phyloP scores from a whole-genome alignment of 2,888 invertebrate genomes.

The Phragmatobia fuliginosa region DNA sequence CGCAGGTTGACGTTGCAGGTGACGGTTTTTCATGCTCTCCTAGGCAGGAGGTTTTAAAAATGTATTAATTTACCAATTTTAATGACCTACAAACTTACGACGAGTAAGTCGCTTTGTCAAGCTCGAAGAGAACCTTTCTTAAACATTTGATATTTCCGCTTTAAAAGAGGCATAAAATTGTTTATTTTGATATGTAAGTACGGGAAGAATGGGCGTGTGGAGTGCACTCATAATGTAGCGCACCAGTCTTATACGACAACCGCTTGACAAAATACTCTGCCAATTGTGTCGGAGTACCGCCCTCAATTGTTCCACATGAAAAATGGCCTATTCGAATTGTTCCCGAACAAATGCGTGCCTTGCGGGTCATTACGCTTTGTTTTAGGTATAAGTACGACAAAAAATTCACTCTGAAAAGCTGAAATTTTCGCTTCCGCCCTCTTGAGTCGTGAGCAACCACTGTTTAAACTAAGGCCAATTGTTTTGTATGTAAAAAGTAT shows the following conservation, averaged over 20 bases:
- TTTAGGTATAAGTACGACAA: slow-evolving; percentile 83
- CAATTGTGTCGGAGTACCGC: slow-evolving; percentile 84
- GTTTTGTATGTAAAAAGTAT: slow-evolving; percentile 69
- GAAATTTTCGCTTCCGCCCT: slow-evolving; percentile 77
- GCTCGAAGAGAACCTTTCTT: background rate
- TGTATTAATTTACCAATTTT: background rate
- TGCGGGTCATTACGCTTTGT: slow-evolving; percentile 86
- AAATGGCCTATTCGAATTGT: slow-evolving; percentile 86
- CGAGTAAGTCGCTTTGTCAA: background rate
- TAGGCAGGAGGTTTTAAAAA: too few relatives aligned
- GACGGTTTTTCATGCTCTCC: too few relatives aligned
- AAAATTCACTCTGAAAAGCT: slow-evolving; percentile 78
- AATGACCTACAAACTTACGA: background rate
- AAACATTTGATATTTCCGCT: background rate
- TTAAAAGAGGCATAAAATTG: background rate
- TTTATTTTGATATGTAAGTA: slow-evolving; percentile 8
- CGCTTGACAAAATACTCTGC: slow-evolving; percentile 85
- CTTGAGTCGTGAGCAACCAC: slow-evolving; percentile 72
- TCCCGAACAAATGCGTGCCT: slow-evolving; percentile 85
- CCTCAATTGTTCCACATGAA: slow-evolving; percentile 86
- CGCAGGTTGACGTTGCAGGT: too few relatives aligned
- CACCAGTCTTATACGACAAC: slow-evolving; percentile 78
- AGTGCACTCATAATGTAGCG: slow-evolving; percentile 78
- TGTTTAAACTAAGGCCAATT: slow-evolving; percentile 76
- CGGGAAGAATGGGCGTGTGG: slow-evolving; percentile 57